Evolutionary conservation across 2,113 vertebrate genomes (phyloP).

Genomic region (Triplophysa siluroides): DNA sequence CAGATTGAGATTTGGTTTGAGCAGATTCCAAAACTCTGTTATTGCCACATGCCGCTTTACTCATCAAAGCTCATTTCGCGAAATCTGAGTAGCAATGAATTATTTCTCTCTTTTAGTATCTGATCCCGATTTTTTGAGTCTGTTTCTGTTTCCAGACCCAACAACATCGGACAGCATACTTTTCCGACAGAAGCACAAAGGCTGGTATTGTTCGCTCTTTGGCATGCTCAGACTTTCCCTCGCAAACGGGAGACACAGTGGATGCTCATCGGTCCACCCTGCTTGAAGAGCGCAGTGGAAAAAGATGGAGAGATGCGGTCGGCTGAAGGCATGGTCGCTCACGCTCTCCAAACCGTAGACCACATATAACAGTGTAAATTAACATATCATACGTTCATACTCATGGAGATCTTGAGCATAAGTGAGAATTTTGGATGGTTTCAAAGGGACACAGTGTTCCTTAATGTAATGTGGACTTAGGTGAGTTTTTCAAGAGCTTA

Average conservation of each 20-base stretch:
- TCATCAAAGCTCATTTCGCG: conserved; percentile 23
- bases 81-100: background rate
- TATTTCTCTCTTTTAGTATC: background rate
- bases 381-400: background rate
- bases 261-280: background rate
- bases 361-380: background rate
- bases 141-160: conserved; percentile 4
- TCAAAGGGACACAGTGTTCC: too few species aligned
- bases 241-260: background rate
- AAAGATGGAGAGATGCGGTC: conserved; percentile 13
- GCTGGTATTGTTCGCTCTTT: background rate
- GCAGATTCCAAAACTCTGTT: conserved; percentile 33
- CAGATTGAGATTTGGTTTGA: conserved; percentile 22
- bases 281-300: background rate
- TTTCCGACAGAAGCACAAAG: conserved; percentile 19
- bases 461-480: too few species aligned
- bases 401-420: background rate
- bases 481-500: too few species aligned
- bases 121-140: background rate
- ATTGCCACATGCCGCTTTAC: conserved; percentile 32
- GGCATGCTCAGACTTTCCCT: background rate
- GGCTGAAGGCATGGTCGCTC: conserved; percentile 1
- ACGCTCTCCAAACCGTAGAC: background rate
- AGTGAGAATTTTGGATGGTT: background rate
- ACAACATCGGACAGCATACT: conserved; percentile 3